phyloP scores from a whole-genome alignment of 2,888 invertebrate species.

The Notodonta dromedarius region DNA sequence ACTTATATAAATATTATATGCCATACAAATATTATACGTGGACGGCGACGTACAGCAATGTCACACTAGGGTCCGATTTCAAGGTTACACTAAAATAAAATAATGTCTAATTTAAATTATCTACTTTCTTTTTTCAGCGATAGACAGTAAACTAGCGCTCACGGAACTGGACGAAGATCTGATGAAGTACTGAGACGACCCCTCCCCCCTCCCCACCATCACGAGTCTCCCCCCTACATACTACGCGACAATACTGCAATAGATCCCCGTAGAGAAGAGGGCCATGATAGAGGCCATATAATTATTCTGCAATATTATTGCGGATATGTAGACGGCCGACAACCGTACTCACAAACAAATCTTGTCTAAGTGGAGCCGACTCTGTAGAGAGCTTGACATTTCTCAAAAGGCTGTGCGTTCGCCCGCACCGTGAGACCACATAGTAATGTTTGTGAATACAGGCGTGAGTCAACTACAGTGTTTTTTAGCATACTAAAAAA shows the following conservation, averaged over 20 bases:
- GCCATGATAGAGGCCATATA: conserved; percentile 1
- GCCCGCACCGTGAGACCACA: too few relatives aligned
- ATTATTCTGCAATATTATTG: neutral
- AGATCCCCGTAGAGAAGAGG: neutral
- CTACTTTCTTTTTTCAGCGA: conserved; percentile 59
- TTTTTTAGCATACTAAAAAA: too few relatives aligned
- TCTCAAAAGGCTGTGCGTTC: too few relatives aligned
- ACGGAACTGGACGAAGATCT: conserved; percentile 71
- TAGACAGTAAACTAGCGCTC: conserved; percentile 80
- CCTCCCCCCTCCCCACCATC: neutral
- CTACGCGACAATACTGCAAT: conserved; percentile 14
- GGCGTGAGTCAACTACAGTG: neutral
- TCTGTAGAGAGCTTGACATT: too few relatives aligned
- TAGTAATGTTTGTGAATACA: too few relatives aligned
- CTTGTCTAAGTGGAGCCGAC: too few relatives aligned
- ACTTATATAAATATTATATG: too few relatives aligned
- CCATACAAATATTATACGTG: too few relatives aligned
- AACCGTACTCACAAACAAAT: too few relatives aligned
- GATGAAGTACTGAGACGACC: conserved; percentile 67
- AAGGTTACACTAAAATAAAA: neutral
- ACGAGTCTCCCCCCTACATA: conserved; percentile 13
- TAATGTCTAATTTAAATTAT: neutral
- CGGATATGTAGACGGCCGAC: neutral
- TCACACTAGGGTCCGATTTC: too few relatives aligned
- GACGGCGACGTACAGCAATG: too few relatives aligned